A percentile compares a stretch with the other conserved stretches of the same genome.
phyloP scores from a whole-genome alignment of 2,113 vertebrate genomes.

The Percopsis transmontana region DNA sequence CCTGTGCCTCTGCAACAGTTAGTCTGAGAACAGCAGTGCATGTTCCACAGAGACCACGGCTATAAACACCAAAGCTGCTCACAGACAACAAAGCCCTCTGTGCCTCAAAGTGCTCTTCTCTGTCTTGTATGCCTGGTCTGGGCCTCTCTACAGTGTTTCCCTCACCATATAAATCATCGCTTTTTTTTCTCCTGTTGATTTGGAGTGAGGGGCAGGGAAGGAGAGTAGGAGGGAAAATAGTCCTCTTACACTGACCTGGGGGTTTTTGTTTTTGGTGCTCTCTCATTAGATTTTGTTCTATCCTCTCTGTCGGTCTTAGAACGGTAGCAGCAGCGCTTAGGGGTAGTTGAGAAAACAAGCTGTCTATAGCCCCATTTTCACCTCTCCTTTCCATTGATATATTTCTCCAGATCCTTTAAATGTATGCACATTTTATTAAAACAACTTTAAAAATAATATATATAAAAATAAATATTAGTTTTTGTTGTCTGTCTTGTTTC shows the following conservation, averaged over 20 bases:
- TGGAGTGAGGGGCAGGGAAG: neutral
- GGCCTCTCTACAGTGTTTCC: constrained; percentile 25
- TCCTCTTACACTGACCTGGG: constrained; percentile 25
- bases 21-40: constrained; percentile 1
- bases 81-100: constrained; percentile 56
- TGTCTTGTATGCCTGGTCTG: constrained; percentile 13
- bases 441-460: too few species aligned
- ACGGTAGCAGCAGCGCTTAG: constrained; percentile 8
- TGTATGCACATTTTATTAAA: too few species aligned
- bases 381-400: neutral
- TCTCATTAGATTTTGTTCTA: constrained; percentile 4
- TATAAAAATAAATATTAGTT: too few species aligned
- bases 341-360: neutral
- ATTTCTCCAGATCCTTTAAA: too few species aligned
- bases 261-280: constrained; percentile 34
- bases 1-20: constrained; percentile 2
- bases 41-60: neutral
- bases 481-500: constrained; percentile 26
- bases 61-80: constrained; percentile 30
- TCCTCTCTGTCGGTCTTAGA: neutral
- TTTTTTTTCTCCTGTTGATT: neutral
- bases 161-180: constrained; percentile 8
- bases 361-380: neutral
- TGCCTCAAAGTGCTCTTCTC: neutral
- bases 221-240: constrained; percentile 10